Percentiles rank a stretch among this genome's conserved stretches.
Evolutionary conservation across 2,113 vertebrate species (phyloP).

Genomic region (Miniopterus natalensis): DNA sequence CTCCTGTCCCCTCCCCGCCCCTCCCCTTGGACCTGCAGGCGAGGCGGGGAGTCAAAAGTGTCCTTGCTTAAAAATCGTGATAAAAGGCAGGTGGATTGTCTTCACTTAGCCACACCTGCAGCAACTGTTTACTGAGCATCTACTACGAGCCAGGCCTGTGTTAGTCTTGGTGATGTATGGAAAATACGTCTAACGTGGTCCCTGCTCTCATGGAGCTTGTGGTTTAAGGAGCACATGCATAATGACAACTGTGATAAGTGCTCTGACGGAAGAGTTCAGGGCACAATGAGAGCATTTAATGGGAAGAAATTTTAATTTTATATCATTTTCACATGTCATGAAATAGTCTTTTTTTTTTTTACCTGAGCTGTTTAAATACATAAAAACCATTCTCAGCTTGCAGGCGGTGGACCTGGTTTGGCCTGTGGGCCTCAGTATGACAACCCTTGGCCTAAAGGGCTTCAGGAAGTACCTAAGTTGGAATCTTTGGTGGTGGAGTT

Average conservation of each 20-base stretch:
- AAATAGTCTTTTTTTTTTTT: background rate
- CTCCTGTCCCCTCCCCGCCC: background rate
- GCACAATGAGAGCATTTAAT: background rate
- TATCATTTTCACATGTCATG: background rate
- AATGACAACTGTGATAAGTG: background rate
- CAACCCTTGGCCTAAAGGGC: background rate
- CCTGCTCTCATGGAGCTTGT: background rate
- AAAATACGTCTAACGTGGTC: rapidly evolving
- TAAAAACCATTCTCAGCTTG: background rate
- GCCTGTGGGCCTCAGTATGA: background rate
- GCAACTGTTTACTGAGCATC: background rate
- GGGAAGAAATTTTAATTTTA: background rate
- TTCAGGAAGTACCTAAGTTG: background rate
- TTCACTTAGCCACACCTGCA: background rate
- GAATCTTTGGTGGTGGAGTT: background rate
- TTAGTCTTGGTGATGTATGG: rapidly evolving
- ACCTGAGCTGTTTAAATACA: background rate
- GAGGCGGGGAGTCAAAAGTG: background rate
- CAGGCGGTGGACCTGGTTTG: background rate
- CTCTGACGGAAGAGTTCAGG: background rate
- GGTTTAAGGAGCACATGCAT: background rate
- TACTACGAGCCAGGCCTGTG: background rate
- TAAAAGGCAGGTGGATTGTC: rapidly evolving
- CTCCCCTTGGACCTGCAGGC: background rate
- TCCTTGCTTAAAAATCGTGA: background rate